Conservation (phyloP, 1,140 invertebrate genomes). For the Diuraphis noxia region DNA sequence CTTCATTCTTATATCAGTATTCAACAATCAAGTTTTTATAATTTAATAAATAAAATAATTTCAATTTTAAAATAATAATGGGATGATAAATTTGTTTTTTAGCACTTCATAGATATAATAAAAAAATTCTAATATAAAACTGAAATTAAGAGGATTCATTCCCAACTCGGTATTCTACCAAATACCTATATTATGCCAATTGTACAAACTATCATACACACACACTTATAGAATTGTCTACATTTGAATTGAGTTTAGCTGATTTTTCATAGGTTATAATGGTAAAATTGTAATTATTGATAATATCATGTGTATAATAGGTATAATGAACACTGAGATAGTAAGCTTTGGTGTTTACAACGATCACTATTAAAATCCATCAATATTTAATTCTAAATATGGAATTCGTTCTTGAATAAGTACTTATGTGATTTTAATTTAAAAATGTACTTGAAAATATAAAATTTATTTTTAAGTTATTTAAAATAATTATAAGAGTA, state of each 20-base stretch:
- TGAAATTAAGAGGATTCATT: background rate
- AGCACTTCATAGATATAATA: background rate
- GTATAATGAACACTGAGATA: background rate
- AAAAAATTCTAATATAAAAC: background rate
- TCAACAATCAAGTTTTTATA: background rate
- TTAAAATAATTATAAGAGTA: too few species aligned
- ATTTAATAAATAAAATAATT: background rate
- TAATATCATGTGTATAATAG: background rate
- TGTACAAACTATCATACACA: too few species aligned
- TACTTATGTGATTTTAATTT: too few species aligned
- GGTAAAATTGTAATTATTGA: background rate
- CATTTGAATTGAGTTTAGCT: background rate
- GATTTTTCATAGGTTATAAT: background rate
- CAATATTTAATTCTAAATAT: too few species aligned
- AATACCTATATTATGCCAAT: background rate
- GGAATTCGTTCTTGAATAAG: too few species aligned
- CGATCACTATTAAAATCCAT: too few species aligned
- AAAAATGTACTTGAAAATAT: too few species aligned
- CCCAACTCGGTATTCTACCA: background rate
- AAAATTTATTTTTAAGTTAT: too few species aligned
- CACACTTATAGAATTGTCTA: background rate
- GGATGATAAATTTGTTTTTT: background rate
- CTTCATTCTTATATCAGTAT: background rate
- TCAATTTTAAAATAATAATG: background rate
- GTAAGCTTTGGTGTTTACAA: background rate